These are phyloP conservation scores for Pycnonotus jocosus DNA, from an alignment of 2,113 vertebrate species.

Conservation along the genomic window DNA sequence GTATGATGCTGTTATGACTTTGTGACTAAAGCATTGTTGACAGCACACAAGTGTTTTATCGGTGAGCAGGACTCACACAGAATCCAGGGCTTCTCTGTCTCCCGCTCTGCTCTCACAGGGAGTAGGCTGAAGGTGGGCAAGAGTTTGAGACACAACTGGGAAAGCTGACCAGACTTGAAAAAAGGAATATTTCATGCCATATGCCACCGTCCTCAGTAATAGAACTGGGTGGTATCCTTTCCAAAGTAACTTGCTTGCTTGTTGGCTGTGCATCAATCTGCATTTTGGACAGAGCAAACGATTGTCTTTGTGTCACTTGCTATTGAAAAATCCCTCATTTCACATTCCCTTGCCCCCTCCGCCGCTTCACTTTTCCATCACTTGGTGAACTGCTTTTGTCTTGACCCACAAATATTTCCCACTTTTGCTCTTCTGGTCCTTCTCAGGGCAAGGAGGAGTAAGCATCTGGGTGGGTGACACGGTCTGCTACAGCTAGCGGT, in stretches of 20 bases:
- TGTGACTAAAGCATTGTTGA: neutral
- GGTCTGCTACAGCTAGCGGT: too few relatives aligned
- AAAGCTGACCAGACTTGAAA: neutral
- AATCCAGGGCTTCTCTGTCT: neutral
- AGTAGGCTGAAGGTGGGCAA: neutral
- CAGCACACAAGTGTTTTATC: neutral
- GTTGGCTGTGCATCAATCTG: neutral
- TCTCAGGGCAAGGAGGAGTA: rapidly evolving
- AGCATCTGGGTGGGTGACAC: neutral
- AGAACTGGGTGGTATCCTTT: neutral
- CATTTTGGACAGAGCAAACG: neutral
- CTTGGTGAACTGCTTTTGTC: neutral
- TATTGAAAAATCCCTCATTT: neutral
- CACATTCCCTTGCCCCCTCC: rapidly evolving
- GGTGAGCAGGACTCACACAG: rapidly evolving
- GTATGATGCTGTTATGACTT: neutral
- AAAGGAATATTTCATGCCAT: neutral
- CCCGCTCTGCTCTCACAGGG: neutral
- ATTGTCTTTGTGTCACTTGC: neutral
- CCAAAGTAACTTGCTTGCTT: neutral
- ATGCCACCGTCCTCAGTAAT: neutral
- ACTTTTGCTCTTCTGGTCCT: neutral
- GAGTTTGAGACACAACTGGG: neutral
- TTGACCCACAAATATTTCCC: neutral
- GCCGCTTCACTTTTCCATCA: neutral